Base-by-base conservation (phyloP, 2,888 invertebrate genomes). In the Parnassius apollo region DNA sequence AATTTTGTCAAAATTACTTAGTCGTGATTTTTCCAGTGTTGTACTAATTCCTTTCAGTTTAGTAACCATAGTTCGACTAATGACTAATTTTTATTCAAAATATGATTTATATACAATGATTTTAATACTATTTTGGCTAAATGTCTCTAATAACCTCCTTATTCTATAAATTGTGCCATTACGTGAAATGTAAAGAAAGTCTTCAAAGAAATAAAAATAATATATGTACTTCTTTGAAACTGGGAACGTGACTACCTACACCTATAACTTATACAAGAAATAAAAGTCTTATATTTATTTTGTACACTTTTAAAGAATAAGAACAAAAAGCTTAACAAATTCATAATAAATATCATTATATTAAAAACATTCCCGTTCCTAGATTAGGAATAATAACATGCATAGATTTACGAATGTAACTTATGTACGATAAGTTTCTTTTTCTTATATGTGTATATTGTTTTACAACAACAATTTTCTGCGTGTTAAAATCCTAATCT, bases 81-180 rank as follows among this genome's bases (percentile, higher is more conserved):
- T 65, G 61, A 72, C 82, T 85, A 87, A 71, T 78, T 75, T 73
- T 80, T 75, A 75, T 77, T 84, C 76, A 82, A 86, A 89, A 81
- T 76, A 84, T 86, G 83, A 81, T 65, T 68, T 90, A 91, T 91
- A 74, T 91, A 90, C 91, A 91, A 85, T 85, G 83, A 78, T 72
- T 79, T 83, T 80, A 84, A 80, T 72, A 77, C 88, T 91, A 91
- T 88, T 91, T 91, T 91, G 91, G 91, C 91, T 91, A 91, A 88
- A 88, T 81, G 85, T 89, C 82, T 80, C 89, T 91, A 88, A 77
- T 87, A 87, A 88, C 77, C 77, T 78, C 75, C 85, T 88, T 89
- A 90, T 53, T 69, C 79, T 87, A 86, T 81, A 83, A 76, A 82
- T 90, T 89, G 91, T 91, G 91, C 90, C 88, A 76, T 89, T 49